phyloP scores from a whole-genome alignment of 1,140 invertebrate genomes.

The Trinorchestia longiramus region DNA sequence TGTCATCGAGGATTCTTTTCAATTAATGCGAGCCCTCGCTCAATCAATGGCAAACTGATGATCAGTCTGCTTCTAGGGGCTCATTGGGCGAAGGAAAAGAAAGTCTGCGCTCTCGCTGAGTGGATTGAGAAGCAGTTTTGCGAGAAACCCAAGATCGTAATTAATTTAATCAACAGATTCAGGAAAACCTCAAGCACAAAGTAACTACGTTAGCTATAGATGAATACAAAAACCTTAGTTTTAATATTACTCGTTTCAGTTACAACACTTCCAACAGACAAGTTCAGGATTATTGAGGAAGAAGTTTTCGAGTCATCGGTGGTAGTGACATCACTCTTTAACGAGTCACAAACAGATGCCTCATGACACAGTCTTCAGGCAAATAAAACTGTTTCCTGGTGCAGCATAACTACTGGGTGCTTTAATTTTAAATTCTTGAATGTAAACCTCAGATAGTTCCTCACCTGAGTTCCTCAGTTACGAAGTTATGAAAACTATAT shows the following conservation, averaged over 20 bases:
- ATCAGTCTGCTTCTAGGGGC: not conserved
- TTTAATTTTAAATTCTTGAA: too few species aligned
- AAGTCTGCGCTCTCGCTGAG: not conserved
- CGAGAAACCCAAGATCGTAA: not conserved
- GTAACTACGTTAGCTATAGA: not conserved
- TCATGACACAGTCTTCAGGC: not conserved
- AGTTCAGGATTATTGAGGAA: not conserved
- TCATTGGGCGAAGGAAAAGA: not conserved
- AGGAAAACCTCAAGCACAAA: not conserved
- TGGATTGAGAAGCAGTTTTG: not conserved
- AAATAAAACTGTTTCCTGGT: not conserved
- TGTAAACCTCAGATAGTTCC: too few species aligned
- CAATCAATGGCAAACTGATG: slow-evolving; percentile 28
- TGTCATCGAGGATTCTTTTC: slow-evolving; percentile 29
- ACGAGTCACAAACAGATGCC: not conserved
- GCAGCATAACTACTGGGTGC: too few species aligned
- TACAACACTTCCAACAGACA: not conserved
- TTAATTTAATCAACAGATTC: not conserved
- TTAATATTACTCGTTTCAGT: not conserved
- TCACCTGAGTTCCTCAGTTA: too few species aligned
- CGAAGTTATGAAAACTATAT: too few species aligned
- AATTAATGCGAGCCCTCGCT: slow-evolving; percentile 16
- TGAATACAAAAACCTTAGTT: not conserved
- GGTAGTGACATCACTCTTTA: not conserved
- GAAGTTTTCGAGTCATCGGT: not conserved